Evolutionary conservation across 2,113 vertebrate species (phyloP).

Genomic region (Silurus asotus): DNA sequence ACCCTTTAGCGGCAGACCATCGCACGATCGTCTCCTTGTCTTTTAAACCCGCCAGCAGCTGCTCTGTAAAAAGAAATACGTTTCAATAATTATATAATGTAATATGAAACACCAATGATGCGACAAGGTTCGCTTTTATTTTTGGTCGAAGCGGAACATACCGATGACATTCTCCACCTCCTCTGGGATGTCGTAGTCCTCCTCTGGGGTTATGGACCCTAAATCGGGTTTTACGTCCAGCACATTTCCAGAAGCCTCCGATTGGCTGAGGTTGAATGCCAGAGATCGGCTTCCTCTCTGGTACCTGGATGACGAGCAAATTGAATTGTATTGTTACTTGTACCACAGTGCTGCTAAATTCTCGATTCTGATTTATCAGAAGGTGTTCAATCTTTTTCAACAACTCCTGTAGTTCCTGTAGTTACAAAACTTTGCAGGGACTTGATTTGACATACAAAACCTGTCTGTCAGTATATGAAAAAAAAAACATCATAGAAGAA

Average conservation of each 20-base stretch:
- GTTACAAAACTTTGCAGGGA: not conserved
- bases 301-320: constrained; percentile 75
- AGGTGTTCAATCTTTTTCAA: not conserved
- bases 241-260: constrained; percentile 32
- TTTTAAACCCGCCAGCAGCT: constrained; percentile 89
- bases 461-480: too few relatives aligned
- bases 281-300: constrained; percentile 89
- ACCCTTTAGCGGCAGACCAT: constrained; percentile 98
- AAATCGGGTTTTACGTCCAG: constrained; percentile 51
- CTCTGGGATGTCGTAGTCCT: constrained; percentile 87
- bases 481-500: too few relatives aligned
- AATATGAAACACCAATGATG: too few relatives aligned
- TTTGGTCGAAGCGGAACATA: constrained; percentile 57
- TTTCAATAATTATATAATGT: too few relatives aligned
- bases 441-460: not conserved
- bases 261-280: constrained; percentile 78
- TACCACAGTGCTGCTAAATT: not conserved
- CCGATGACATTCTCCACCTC: constrained; percentile 93
- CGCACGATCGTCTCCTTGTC: constrained; percentile 95
- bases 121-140: not conserved
- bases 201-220: constrained; percentile 68
- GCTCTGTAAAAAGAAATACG: constrained; percentile 72
- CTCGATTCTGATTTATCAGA: not conserved
- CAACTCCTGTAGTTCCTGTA: not conserved
- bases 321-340: too few relatives aligned